Conservation (phyloP, 2,888 invertebrate genomes). For the Acanthosoma haemorrhoidale region DNA sequence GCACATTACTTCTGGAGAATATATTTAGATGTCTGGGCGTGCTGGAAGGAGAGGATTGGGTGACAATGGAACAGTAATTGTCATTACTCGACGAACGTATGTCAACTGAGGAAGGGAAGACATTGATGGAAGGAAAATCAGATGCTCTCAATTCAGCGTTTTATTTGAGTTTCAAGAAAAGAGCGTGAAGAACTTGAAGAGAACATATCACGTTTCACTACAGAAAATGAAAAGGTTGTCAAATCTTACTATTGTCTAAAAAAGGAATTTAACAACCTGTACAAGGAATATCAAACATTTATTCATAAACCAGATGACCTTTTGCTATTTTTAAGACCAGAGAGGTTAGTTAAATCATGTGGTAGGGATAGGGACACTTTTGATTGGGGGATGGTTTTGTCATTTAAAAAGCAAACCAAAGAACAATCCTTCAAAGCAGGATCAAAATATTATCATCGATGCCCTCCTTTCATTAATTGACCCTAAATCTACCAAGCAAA, state of each 20-base stretch:
- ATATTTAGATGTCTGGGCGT: slow-evolving; percentile 99
- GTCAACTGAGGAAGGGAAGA: slow-evolving; percentile 61
- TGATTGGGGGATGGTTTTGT: slow-evolving; percentile 95
- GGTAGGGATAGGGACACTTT: slow-evolving; percentile 54
- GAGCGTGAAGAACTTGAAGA: slow-evolving; percentile 52
- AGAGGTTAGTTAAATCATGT: slow-evolving; percentile 79
- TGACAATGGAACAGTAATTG: slow-evolving; percentile 93
- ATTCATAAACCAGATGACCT: slow-evolving; percentile 65
- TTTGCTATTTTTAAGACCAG: slow-evolving; percentile 90
- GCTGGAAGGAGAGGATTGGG: slow-evolving; percentile 96
- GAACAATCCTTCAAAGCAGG: slow-evolving; percentile 43
- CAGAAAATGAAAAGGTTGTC: slow-evolving; percentile 27
- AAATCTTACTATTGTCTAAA: slow-evolving; percentile 66
- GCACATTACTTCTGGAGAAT: slow-evolving; percentile 90
- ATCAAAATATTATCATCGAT: slow-evolving; percentile 32
- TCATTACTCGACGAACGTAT: slow-evolving; percentile 98
- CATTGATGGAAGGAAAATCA: slow-evolving; percentile 80
- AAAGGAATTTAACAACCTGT: slow-evolving; percentile 69
- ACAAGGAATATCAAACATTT: slow-evolving; percentile 67
- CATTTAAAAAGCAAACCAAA: slow-evolving; percentile 78
- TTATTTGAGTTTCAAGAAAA: slow-evolving; percentile 83
- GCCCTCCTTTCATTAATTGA: slow-evolving; percentile 32
- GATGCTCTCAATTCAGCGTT: slow-evolving; percentile 99
- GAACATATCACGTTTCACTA: slow-evolving; percentile 22
- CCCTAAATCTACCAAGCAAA: slow-evolving; percentile 32